Conservation (phyloP, 2,113 vertebrate genomes). For the Cairina moschata region DNA sequence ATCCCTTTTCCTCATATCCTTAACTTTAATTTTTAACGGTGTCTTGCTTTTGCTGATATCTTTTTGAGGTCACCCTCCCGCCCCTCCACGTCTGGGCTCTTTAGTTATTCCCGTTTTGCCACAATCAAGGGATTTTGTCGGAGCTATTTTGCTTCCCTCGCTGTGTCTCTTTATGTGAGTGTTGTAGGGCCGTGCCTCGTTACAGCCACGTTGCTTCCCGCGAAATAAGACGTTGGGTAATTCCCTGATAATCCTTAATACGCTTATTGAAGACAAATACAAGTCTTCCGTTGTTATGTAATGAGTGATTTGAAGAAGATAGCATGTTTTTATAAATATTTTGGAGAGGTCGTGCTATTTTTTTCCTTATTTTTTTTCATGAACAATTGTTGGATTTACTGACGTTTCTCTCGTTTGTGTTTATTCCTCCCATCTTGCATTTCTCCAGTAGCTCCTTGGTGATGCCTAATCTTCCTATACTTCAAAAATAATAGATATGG, state of each 20-base stretch:
- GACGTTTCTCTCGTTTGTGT: fast-evolving
- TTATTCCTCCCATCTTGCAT: not conserved
- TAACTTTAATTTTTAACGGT: not conserved
- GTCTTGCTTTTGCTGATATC: not conserved
- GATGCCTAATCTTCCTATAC: not conserved
- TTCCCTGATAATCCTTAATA: not conserved
- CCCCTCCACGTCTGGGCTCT: not conserved
- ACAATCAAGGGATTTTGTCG: not conserved
- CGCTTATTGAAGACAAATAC: not conserved
- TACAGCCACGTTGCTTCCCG: not conserved
- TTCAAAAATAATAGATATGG: fast-evolving
- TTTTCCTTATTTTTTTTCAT: not conserved
- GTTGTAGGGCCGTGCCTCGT: not conserved
- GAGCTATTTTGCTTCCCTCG: not conserved
- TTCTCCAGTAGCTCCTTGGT: not conserved
- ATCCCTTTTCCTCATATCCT: not conserved
- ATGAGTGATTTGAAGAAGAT: not conserved
- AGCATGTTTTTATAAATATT: not conserved
- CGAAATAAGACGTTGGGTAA: not conserved
- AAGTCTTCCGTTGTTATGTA: not conserved
- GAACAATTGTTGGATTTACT: not conserved
- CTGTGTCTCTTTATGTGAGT: not conserved
- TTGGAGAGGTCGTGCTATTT: not conserved
- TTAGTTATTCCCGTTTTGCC: not conserved
- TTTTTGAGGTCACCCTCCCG: not conserved